Evolutionary conservation across 2,888 invertebrate species (phyloP).

Genomic region (Buathra laborator): DNA sequence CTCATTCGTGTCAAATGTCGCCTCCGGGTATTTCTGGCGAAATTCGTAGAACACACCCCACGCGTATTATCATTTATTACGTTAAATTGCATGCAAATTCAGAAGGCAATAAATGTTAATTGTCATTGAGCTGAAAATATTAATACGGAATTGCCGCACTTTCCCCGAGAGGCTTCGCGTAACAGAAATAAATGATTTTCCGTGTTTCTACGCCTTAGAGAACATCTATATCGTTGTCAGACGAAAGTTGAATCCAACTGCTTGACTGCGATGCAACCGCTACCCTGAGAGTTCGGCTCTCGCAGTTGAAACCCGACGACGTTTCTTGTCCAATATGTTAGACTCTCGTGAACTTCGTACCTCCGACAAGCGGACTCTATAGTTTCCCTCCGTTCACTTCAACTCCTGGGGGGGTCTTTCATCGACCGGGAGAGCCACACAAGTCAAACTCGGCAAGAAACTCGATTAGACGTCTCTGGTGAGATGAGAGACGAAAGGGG

Average conservation of each 20-base stretch:
- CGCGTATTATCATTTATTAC: constrained; percentile 66
- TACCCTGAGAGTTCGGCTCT: neutral
- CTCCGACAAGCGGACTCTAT: constrained; percentile 19
- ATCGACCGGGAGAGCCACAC: constrained; percentile 5
- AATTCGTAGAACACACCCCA: constrained; percentile 4
- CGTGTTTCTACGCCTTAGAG: neutral
- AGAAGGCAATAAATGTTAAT: constrained; percentile 76
- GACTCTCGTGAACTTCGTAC: constrained; percentile 43
- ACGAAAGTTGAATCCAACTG: neutral
- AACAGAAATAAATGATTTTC: constrained; percentile 19
- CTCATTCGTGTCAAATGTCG: neutral
- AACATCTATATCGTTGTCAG: neutral
- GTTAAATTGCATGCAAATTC: constrained; percentile 77
- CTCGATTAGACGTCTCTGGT: constrained; percentile 63
- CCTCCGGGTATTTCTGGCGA: neutral
- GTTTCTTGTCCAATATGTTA: constrained; percentile 25
- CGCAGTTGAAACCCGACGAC: constrained; percentile 5
- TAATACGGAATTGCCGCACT: constrained; percentile 69
- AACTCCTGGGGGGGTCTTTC: neutral
- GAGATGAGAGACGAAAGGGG: constrained; percentile 32
- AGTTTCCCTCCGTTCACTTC: constrained; percentile 17
- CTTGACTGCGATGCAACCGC: neutral
- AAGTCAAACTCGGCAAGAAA: constrained; percentile 60
- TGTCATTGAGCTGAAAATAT: constrained; percentile 77
- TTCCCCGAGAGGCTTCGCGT: constrained; percentile 16